Evolutionary conservation across 2,888 invertebrate genomes (phyloP), one percentile per base, ranked within the genome.

Genomic region (Amorpha juglandis): DNA sequence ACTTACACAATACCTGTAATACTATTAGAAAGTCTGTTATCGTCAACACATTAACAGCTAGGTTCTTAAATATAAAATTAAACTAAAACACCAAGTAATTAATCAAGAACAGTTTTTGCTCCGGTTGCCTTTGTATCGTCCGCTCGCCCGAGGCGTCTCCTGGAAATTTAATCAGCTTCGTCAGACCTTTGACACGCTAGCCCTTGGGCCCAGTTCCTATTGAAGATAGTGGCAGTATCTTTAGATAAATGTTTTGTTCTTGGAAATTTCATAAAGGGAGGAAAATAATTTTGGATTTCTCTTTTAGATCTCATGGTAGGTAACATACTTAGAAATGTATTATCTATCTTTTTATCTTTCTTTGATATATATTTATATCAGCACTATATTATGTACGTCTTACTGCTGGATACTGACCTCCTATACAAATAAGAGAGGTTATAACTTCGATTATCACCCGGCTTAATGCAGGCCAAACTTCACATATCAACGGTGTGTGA

Each of bases 111-210:
- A 14, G 63, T 42, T 68, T 70, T 64, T 66, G 52, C n/a, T n/a
- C 58, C 38, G 52, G 65, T 33, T 67, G 68, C 70, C 69, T 74
- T 71, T 63, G 64, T 45, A 14, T 50, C 6, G 9, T 9, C 7
- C 38, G 27, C 27, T 58, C 53, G 52, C 51, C 45, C 58, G 64
- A 72, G 69, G 70, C 70, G 68, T 69, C 67, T 68, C 68, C 73
- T 55, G 9, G 27, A 16, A 35, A 62, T 73, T 70, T 81, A 77
- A 83, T 83, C 78, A 77, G 75, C 79, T 79, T 83, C 83, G 75
- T 83, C 82, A 83, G 74, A 80, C 74, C 74, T 78, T 78, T 78
- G 79, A 79, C 83, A 83, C 83, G 83, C 62, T 64, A 19, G 14
- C 42, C 42, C 19, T 58, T 42, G 7, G 58, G 42, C 19, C 42